These are phyloP conservation scores for Spheniscus mendiculus DNA, from an alignment of 2,113 vertebrate species.

Conservation along the genomic window DNA sequence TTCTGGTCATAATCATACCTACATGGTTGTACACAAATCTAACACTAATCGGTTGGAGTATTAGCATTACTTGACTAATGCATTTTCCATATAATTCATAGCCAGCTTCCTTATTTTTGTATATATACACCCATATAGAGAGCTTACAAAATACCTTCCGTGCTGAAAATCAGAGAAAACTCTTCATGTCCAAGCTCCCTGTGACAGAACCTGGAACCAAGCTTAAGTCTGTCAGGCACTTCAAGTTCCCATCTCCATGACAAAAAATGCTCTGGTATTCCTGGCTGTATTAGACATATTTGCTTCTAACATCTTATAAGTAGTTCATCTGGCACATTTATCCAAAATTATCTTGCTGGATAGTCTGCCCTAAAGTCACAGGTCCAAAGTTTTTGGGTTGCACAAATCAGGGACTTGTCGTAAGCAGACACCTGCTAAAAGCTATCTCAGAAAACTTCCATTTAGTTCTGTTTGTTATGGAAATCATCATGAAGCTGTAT, in stretches of 20 bases:
- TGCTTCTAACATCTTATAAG: not conserved
- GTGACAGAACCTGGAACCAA: not conserved
- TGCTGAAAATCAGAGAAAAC: not conserved
- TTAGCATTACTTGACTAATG: not conserved
- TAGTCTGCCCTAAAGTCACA: not conserved
- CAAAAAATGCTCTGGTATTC: not conserved
- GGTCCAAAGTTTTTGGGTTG: not conserved
- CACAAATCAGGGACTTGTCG: not conserved
- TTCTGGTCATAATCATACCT: not conserved
- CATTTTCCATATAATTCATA: not conserved
- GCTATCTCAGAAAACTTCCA: not conserved
- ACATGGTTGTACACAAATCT: not conserved
- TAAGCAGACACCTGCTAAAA: not conserved
- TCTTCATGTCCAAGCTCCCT: not conserved
- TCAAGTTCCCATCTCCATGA: not conserved
- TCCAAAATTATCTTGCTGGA: not conserved
- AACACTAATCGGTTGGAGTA: fast-evolving
- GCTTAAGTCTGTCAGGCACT: not conserved
- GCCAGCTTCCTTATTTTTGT: not conserved
- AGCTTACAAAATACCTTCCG: not conserved
- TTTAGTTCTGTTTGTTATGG: not conserved
- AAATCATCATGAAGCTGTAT: not conserved
- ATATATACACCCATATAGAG: not conserved
- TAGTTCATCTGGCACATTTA: not conserved
- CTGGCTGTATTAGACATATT: not conserved